These are phyloP conservation scores for Drepana arcuata DNA, from an alignment of 1,140 invertebrate species.

Conservation along the genomic window DNA sequence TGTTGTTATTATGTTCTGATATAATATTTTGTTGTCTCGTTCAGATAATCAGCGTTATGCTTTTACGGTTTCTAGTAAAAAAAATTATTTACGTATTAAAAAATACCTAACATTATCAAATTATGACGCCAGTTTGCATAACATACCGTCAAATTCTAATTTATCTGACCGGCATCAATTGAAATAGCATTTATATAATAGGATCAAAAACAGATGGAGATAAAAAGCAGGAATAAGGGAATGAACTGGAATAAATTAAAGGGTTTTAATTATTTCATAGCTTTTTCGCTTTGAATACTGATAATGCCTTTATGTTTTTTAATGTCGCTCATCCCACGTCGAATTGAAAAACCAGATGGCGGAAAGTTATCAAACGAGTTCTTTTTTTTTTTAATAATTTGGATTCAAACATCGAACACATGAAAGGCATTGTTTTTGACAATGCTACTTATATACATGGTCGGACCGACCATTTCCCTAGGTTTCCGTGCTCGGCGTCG, in stretches of 20 bases:
- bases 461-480: background rate
- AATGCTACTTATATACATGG: background rate
- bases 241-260: constrained; percentile 15
- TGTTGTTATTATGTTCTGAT: no score
- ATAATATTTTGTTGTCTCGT: no score
- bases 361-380: background rate
- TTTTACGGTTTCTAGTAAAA: no score
- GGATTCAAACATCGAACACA: no score
- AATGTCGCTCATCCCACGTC: background rate
- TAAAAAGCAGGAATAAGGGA: background rate
- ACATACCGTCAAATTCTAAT: background rate
- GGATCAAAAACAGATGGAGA: background rate
- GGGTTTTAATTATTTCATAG: constrained; percentile 15
- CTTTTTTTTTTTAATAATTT: no score
- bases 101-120: background rate
- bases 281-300: constrained; percentile 1
- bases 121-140: background rate
- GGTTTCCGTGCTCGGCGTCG: no score
- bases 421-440: no score
- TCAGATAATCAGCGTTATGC: no score
- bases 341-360: background rate
- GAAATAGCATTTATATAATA: no score
- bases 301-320: background rate
- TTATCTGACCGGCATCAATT: no score
- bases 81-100: background rate